Conservation (phyloP, 2,888 invertebrate species). For the Agrenia bidenticulata region DNA sequence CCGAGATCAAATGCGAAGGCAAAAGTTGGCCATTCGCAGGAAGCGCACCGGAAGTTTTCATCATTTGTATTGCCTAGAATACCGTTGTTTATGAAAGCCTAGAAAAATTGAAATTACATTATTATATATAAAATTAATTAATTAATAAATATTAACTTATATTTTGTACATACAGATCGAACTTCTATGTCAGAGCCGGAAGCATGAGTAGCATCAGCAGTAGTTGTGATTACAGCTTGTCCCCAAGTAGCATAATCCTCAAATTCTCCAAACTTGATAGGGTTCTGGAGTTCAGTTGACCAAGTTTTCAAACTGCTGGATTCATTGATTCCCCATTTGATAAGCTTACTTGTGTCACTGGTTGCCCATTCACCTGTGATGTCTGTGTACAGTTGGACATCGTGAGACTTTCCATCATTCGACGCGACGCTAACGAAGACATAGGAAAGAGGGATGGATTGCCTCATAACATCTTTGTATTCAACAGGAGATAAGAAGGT, state of each 20-base stretch:
- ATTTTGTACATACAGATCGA: no score
- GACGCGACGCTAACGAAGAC: constrained; percentile 31
- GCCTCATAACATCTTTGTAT: constrained; percentile 30
- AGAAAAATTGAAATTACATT: no score
- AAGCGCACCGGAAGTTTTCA: constrained; percentile 38
- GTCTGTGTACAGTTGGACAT: constrained; percentile 47
- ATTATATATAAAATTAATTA: neutral
- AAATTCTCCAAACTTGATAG: constrained; percentile 27
- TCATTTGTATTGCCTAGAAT: constrained; percentile 35
- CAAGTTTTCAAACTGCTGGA: constrained; percentile 29
- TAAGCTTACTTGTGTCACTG: constrained; percentile 9
- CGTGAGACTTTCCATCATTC: constrained; percentile 35
- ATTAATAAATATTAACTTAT: no score
- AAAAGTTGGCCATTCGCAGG: constrained; percentile 42
- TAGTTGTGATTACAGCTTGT: constrained; percentile 37
- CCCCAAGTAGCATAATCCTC: constrained; percentile 45
- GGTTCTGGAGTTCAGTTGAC: constrained; percentile 28
- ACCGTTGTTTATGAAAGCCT: constrained; percentile 31
- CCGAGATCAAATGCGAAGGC: constrained; percentile 45
- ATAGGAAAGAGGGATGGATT: constrained; percentile 47
- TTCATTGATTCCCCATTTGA: constrained; percentile 29
- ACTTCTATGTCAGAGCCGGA: constrained; percentile 29
- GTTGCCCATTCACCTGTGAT: constrained; percentile 42
- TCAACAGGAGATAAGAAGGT: constrained; percentile 48
- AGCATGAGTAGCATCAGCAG: constrained; percentile 22